These are phyloP conservation scores for Drosophila bifasciata DNA, from an alignment of 1,140 invertebrate species.

Conservation along the genomic window DNA sequence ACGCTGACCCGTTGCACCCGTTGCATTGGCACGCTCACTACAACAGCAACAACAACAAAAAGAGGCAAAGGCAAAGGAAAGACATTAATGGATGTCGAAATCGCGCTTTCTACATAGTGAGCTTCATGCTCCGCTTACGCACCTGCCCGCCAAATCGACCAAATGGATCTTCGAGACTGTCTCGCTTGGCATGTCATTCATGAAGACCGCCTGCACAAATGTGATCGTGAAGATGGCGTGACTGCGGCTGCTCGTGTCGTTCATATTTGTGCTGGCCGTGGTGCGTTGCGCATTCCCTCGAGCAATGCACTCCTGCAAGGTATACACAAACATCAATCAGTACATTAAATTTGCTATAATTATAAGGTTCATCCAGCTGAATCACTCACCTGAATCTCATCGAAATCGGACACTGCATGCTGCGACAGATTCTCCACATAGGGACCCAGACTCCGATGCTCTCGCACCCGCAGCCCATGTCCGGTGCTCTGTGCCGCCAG, in stretches of 20 bases:
- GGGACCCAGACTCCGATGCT: slow-evolving; percentile 95
- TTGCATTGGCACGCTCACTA: slow-evolving; percentile 94
- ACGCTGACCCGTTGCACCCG: slow-evolving; percentile 93
- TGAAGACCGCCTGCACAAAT: slow-evolving; percentile 93
- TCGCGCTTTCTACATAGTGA: slow-evolving; percentile 38
- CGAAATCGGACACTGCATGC: slow-evolving; percentile 93
- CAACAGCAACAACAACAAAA: background rate
- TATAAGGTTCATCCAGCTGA: background rate
- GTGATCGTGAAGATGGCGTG: slow-evolving; percentile 98
- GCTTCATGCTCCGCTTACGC: slow-evolving; percentile 65
- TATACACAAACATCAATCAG: background rate
- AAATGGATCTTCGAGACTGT: slow-evolving; percentile 95
- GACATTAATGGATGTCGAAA: background rate
- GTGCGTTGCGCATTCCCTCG: slow-evolving; percentile 92
- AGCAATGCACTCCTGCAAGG: slow-evolving; percentile 88
- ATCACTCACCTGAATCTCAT: slow-evolving; percentile 89
- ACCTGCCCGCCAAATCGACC: slow-evolving; percentile 94
- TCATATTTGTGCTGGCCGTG: slow-evolving; percentile 93
- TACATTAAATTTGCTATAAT: background rate
- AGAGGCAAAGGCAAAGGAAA: slow-evolving; percentile 5
- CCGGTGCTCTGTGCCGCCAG: slow-evolving; percentile 88
- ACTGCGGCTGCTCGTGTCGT: slow-evolving; percentile 94
- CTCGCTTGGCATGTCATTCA: slow-evolving; percentile 93
- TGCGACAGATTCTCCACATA: slow-evolving; percentile 96
- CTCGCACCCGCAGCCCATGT: slow-evolving; percentile 92